Evolutionary conservation across 1,140 invertebrate genomes (phyloP).

Genomic region (Neodiprion virginianus): DNA sequence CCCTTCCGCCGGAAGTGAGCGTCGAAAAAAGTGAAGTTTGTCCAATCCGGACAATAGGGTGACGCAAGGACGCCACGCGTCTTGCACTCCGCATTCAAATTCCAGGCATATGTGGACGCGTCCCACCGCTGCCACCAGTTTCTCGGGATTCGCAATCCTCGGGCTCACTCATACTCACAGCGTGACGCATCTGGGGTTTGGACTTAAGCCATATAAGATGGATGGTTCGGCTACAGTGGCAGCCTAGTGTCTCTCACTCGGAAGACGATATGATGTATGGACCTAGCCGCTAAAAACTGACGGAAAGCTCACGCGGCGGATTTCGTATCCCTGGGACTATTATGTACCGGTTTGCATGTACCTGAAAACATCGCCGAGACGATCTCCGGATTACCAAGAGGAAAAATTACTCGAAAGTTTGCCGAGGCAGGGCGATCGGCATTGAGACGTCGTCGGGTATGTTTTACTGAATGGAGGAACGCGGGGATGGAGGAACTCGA

Average conservation of each 20-base stretch:
- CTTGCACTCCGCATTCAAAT: background rate
- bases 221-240: background rate
- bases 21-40: no score
- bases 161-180: background rate
- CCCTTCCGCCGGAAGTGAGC: no score
- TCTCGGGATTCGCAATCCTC: background rate
- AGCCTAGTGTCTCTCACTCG: background rate
- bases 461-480: background rate
- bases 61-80: no score
- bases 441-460: no score
- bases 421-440: no score
- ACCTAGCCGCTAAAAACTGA: background rate
- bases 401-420: no score
- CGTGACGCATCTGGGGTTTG: background rate
- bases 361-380: no score
- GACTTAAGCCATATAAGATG: conserved; percentile 1
- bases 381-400: background rate
- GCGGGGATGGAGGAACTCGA: conserved; percentile 11
- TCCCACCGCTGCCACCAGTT: background rate
- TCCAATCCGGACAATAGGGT: no score
- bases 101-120: background rate
- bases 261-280: background rate
- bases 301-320: no score
- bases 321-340: background rate
- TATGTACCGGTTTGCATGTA: background rate